Conservation (phyloP, 2,113 vertebrate species). For the Pollimyrus isidori region DNA sequence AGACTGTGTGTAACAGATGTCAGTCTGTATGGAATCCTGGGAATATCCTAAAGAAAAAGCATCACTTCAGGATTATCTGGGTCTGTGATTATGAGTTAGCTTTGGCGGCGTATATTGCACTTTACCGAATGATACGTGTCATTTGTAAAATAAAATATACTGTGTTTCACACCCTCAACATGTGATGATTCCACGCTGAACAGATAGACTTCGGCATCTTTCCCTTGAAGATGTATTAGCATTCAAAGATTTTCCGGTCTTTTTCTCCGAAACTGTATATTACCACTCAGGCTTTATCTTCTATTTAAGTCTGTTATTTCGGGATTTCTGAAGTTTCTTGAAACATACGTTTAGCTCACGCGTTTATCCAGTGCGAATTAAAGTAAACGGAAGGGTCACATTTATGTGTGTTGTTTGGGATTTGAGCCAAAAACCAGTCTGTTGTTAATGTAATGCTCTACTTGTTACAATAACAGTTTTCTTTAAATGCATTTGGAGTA, state of each 20-base stretch:
- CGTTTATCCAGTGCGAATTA: neutral
- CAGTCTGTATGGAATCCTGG: neutral
- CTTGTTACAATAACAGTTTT: neutral
- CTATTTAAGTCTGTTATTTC: too few species aligned
- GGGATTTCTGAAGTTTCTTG: too few species aligned
- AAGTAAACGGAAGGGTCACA: neutral
- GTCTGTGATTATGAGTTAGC: neutral
- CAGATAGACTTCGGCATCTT: too few species aligned
- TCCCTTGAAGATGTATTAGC: too few species aligned
- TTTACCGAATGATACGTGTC: neutral
- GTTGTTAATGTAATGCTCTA: neutral
- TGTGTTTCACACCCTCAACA: neutral
- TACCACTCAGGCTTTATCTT: too few species aligned
- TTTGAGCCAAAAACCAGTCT: neutral
- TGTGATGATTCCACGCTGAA: neutral
- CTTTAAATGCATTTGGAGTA: neutral
- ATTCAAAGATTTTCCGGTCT: too few species aligned
- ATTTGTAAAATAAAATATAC: neutral
- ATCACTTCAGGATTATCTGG: neutral
- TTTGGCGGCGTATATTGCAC: neutral
- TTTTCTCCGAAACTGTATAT: neutral
- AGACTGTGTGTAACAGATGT: neutral
- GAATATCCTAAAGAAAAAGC: neutral
- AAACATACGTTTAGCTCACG: neutral
- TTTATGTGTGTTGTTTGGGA: neutral